Conservation (phyloP, 2,113 vertebrate species). For the Caranx ignobilis region DNA sequence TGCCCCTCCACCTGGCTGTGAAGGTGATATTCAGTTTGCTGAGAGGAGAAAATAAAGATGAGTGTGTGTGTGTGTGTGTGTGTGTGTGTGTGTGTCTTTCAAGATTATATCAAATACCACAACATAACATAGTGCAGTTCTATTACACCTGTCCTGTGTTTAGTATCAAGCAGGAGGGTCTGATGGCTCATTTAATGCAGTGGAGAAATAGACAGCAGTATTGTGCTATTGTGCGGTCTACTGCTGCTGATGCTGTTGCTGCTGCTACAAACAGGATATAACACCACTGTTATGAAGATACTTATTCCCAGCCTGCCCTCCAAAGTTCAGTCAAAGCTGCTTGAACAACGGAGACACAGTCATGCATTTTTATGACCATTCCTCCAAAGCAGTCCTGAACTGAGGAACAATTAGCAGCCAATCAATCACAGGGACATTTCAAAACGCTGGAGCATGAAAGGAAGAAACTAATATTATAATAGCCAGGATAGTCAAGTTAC, state of each 20-base stretch:
- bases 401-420: conserved; percentile 2
- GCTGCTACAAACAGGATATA: background rate
- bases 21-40: conserved; percentile 35
- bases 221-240: too few relatives aligned
- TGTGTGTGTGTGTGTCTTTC: background rate
- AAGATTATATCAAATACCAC: background rate
- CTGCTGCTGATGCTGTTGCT: background rate
- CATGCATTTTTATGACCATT: background rate
- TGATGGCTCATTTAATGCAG: background rate
- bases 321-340: background rate
- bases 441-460: background rate
- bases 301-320: background rate
- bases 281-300: background rate
- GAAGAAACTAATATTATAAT: background rate
- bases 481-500: background rate
- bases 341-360: background rate
- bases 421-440: background rate
- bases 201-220: too few relatives aligned
- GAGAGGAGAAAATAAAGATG: background rate
- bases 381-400: conserved; percentile 4
- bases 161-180: background rate
- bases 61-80: conserved; percentile 2
- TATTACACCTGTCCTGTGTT: background rate
- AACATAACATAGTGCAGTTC: background rate
- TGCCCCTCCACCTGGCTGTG: conserved; percentile 44